These are phyloP conservation scores for Vanacampus margaritifer DNA, from an alignment of 2,113 vertebrate species.

Conservation along the genomic window DNA sequence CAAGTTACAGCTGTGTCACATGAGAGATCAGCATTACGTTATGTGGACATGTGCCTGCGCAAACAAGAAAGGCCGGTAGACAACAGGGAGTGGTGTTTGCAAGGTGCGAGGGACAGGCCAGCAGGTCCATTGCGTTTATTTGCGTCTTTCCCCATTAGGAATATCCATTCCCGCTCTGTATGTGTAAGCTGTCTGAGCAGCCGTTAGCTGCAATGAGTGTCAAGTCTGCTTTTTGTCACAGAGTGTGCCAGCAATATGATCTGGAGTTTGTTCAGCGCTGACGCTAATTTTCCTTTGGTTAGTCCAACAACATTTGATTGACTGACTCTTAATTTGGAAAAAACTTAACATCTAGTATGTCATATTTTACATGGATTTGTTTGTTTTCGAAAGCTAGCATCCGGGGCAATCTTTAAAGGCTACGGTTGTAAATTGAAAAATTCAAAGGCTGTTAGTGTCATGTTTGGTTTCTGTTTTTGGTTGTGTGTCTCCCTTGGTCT, in stretches of 20 bases:
- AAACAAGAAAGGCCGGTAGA: slow-evolving; percentile 41
- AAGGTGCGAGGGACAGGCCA: slow-evolving; percentile 32
- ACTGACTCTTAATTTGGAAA: slow-evolving; percentile 23
- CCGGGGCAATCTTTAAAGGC: background rate
- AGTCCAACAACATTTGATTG: background rate
- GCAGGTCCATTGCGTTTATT: slow-evolving; percentile 14
- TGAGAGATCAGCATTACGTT: slow-evolving; percentile 43
- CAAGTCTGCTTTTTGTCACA: slow-evolving; percentile 39
- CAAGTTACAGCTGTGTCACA: slow-evolving; percentile 27
- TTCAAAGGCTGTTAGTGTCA: background rate
- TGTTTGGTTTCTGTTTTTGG: no score
- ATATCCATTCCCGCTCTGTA: slow-evolving; percentile 3
- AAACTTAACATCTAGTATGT: background rate
- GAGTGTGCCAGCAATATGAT: slow-evolving; percentile 30
- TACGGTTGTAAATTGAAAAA: background rate
- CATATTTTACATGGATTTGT: background rate
- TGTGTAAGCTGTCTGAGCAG: slow-evolving; percentile 13
- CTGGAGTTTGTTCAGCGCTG: slow-evolving; percentile 33
- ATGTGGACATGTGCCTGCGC: slow-evolving; percentile 33
- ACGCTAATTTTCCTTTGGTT: slow-evolving; percentile 15
- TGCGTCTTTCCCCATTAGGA: slow-evolving; percentile 17
- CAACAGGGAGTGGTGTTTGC: slow-evolving; percentile 46
- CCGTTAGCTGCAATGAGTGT: slow-evolving; percentile 17
- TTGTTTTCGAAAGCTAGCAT: background rate
- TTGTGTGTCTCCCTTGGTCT: no score